Conservation (phyloP, 1,140 invertebrate genomes). For the Agrypnia vestita region DNA sequence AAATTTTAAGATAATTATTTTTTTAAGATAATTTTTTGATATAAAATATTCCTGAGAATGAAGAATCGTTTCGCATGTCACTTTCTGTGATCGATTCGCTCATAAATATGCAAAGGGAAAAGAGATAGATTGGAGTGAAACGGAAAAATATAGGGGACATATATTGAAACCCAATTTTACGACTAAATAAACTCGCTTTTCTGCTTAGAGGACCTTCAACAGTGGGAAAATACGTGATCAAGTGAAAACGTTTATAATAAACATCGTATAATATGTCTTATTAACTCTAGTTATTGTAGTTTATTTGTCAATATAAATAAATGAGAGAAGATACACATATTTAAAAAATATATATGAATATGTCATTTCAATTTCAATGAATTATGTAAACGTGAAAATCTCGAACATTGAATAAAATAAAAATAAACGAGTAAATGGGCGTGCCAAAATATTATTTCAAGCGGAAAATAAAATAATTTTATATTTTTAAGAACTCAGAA, state of each 20-base stretch:
- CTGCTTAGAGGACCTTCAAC: not conserved
- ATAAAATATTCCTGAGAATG: not conserved
- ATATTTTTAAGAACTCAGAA: too few relatives aligned
- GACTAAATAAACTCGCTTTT: constrained; percentile 25
- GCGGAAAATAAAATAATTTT: too few relatives aligned
- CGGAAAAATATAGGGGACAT: constrained; percentile 7
- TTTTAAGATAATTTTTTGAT: too few relatives aligned
- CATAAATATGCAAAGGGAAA: constrained; percentile 31
- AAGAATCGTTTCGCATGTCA: constrained; percentile 15
- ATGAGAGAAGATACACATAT: too few relatives aligned
- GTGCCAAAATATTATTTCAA: too few relatives aligned
- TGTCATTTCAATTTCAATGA: too few relatives aligned
- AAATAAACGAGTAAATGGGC: too few relatives aligned
- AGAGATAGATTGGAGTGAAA: constrained; percentile 23
- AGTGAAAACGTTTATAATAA: not conserved
- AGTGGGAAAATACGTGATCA: not conserved
- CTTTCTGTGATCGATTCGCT: constrained; percentile 25
- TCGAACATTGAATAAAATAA: too few relatives aligned
- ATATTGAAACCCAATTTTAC: constrained; percentile 33
- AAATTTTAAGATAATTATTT: too few relatives aligned
- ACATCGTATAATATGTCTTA: not conserved
- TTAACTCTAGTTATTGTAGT: not conserved
- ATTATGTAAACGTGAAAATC: too few relatives aligned
- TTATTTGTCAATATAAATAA: too few relatives aligned
- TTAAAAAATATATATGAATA: too few relatives aligned